These are phyloP conservation scores for Bombylius discolor DNA, from an alignment of 2,888 invertebrate species.

Conservation along the genomic window DNA sequence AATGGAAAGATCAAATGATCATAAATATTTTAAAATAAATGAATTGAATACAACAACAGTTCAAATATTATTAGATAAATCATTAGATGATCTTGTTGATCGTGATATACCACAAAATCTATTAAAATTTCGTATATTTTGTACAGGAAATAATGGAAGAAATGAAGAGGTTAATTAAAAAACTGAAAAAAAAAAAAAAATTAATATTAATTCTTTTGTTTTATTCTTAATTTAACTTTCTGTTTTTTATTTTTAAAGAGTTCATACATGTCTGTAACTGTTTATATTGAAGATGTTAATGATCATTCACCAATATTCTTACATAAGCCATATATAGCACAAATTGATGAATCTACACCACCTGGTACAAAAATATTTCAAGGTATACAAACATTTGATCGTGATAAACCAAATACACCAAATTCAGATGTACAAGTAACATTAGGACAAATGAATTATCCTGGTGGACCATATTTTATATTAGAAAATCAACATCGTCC, in stretches of 20 bases:
- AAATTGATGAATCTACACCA: slow-evolving; percentile 70
- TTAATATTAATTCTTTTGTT: too few species aligned
- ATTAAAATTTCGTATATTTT: slow-evolving; percentile 67
- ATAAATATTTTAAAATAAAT: slow-evolving; percentile 36
- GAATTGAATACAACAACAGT: slow-evolving; percentile 67
- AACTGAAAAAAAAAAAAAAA: too few species aligned
- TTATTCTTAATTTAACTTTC: neutral
- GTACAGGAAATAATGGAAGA: slow-evolving; percentile 36
- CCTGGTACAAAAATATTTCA: slow-evolving; percentile 65
- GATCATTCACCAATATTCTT: slow-evolving; percentile 69
- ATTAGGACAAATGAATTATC: slow-evolving; percentile 46
- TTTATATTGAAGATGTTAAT: slow-evolving; percentile 79
- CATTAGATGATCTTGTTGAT: slow-evolving; percentile 69
- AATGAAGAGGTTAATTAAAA: slow-evolving; percentile 26
- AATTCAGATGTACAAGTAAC: slow-evolving; percentile 77
- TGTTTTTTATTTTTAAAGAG: slow-evolving; percentile 42
- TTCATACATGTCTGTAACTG: slow-evolving; percentile 70
- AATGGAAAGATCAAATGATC: slow-evolving; percentile 29
- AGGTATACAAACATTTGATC: slow-evolving; percentile 66
- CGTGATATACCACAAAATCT: slow-evolving; percentile 67
- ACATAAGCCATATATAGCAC: slow-evolving; percentile 63
- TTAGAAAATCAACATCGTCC: slow-evolving; percentile 71
- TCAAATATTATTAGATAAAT: slow-evolving; percentile 59
- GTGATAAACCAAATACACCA: slow-evolving; percentile 77
- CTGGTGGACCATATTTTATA: slow-evolving; percentile 44